Percentiles rank a stretch among this genome's conserved stretches.
Evolutionary conservation across 2,888 invertebrate species (phyloP).

Genomic region (Drosophila hamatofila): DNA sequence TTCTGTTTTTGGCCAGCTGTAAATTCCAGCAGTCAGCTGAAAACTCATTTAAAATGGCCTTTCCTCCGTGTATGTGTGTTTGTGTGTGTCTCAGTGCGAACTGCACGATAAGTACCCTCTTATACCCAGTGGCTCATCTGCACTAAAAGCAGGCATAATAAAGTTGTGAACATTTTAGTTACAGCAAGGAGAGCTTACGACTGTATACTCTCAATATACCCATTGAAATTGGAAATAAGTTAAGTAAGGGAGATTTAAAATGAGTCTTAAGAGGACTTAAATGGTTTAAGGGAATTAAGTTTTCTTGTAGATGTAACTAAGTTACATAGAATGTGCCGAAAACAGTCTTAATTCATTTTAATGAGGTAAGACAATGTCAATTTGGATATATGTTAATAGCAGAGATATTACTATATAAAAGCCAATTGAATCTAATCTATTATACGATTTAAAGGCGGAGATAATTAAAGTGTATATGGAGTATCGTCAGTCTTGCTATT

Average conservation of each 20-base stretch:
- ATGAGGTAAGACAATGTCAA: too few relatives aligned
- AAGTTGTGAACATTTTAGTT: background rate
- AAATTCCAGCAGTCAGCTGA: constrained; percentile 58
- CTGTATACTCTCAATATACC: background rate
- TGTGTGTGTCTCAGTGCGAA: constrained; percentile 39
- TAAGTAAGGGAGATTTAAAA: background rate
- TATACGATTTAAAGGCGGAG: too few relatives aligned
- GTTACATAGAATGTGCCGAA: too few relatives aligned
- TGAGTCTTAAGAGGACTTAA: background rate
- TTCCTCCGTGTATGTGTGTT: constrained; percentile 11
- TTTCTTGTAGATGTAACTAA: background rate
- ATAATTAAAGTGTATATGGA: too few relatives aligned
- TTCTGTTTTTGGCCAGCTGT: constrained; percentile 41
- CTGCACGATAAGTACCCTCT: constrained; percentile 42
- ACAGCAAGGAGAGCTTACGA: background rate
- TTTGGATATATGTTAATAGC: too few relatives aligned
- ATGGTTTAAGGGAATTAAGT: background rate
- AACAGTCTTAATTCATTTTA: too few relatives aligned
- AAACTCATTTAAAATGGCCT: constrained; percentile 73
- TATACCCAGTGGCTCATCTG: constrained; percentile 23
- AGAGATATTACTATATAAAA: too few relatives aligned
- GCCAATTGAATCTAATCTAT: too few relatives aligned
- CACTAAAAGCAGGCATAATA: constrained; percentile 4
- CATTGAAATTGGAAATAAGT: background rate
- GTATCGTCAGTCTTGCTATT: too few relatives aligned